phyloP scores from a whole-genome alignment of 2,888 invertebrate species.

The Drosophila longiperda region DNA sequence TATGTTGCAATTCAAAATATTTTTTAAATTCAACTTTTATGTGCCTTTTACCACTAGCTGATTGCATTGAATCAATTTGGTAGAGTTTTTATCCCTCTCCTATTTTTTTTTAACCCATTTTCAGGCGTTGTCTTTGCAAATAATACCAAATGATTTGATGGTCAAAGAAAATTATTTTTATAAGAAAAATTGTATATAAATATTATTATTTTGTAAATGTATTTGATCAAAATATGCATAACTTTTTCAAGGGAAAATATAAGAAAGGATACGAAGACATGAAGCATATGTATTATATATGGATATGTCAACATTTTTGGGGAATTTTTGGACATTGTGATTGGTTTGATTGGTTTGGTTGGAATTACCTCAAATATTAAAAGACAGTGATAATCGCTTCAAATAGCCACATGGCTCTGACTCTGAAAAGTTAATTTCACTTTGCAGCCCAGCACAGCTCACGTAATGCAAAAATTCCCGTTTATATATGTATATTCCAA shows the following conservation, averaged over 20 bases:
- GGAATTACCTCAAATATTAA: constrained; percentile 32
- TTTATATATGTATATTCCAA: constrained; percentile 1
- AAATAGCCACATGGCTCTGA: not conserved
- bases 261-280: not conserved
- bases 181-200: not conserved
- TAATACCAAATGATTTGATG: not conserved
- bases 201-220: too few species aligned
- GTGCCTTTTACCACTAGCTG: constrained; percentile 12
- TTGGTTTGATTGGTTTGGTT: not conserved
- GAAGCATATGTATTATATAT: constrained; percentile 4
- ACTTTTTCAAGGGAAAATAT: not conserved
- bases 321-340: not conserved
- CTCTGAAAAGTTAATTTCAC: constrained; percentile 2
- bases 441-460: constrained; percentile 8
- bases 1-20: not conserved
- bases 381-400: not conserved
- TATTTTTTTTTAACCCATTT: not conserved
- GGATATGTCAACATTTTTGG: too few species aligned
- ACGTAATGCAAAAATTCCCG: constrained; percentile 31
- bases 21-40: not conserved
- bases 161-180: not conserved
- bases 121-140: not conserved
- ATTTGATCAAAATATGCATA: not conserved
- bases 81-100: not conserved
- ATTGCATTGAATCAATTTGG: constrained; percentile 1